phyloP scores from a whole-genome alignment of 2,888 invertebrate species.

The Lithophane leautieri region DNA sequence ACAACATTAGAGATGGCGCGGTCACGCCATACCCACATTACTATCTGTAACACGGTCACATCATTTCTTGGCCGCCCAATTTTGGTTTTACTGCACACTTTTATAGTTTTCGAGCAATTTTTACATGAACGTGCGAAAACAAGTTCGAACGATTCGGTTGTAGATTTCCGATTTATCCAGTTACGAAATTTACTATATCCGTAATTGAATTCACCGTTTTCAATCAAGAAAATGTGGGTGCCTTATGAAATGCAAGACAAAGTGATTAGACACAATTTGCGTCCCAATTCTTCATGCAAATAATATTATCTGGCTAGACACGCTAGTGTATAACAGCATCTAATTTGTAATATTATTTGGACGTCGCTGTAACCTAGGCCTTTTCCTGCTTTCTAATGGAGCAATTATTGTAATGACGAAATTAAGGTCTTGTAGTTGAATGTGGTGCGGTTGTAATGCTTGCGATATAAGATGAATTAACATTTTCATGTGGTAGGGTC shows the following conservation, averaged over 20 bases:
- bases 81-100: conserved; percentile 82
- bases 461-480: conserved; percentile 77
- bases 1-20: conserved; percentile 86
- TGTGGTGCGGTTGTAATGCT: conserved; percentile 63
- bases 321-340: conserved; percentile 63
- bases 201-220: conserved; percentile 81
- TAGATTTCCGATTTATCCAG: conserved; percentile 73
- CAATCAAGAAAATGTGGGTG: conserved; percentile 73
- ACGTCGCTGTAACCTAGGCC: conserved; percentile 35
- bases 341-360: conserved; percentile 65
- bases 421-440: conserved; percentile 61
- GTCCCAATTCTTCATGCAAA: conserved; percentile 70
- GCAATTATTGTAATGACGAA: conserved; percentile 59
- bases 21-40: conserved; percentile 88
- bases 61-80: conserved; percentile 86
- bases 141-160: conserved; percentile 73
- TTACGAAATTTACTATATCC: conserved; percentile 71
- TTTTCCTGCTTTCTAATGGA: conserved; percentile 61
- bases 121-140: conserved; percentile 84
- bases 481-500: conserved; percentile 82
- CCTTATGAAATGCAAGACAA: conserved; percentile 71
- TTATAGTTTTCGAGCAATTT: conserved; percentile 75
- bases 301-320: conserved; percentile 60
- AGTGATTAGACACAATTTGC: conserved; percentile 71
- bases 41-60: conserved; percentile 88